Conservation (phyloP, 2,113 vertebrate species). For the Anser cygnoides region DNA sequence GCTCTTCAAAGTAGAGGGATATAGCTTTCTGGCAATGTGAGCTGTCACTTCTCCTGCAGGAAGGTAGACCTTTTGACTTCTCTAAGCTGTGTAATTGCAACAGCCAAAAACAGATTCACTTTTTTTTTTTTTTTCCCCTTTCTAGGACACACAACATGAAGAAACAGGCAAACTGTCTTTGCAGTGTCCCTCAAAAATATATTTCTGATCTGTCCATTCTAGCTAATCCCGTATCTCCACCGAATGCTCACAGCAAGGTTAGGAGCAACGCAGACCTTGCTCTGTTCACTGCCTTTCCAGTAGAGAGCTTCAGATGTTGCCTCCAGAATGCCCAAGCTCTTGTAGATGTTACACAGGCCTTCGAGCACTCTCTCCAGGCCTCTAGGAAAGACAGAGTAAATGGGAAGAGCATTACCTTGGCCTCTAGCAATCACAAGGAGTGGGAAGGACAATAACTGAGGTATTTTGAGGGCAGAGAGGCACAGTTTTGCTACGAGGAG, state of each 20-base stretch:
- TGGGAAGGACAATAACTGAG: background rate
- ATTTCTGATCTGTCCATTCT: background rate
- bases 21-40: background rate
- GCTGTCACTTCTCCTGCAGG: constrained; percentile 27
- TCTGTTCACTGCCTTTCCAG: background rate
- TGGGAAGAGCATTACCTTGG: background rate
- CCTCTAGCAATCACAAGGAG: background rate
- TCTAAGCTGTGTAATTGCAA: constrained; percentile 15
- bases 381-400: background rate
- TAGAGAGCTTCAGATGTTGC: background rate
- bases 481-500: background rate
- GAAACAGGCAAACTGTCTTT: background rate
- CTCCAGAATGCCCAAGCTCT: background rate
- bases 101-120: background rate
- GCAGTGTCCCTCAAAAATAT: background rate
- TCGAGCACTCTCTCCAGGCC: background rate
- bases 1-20: constrained; percentile 20
- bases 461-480: background rate
- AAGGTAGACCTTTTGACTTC: constrained; percentile 39
- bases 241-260: background rate
- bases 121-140: background rate
- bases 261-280: background rate
- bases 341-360: background rate
- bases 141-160: background rate
- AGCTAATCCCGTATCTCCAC: background rate